A percentile compares a stretch with the other conserved stretches of the same genome.
phyloP scores from a whole-genome alignment of 2,888 invertebrate genomes.

The Eristalis intricaria region DNA sequence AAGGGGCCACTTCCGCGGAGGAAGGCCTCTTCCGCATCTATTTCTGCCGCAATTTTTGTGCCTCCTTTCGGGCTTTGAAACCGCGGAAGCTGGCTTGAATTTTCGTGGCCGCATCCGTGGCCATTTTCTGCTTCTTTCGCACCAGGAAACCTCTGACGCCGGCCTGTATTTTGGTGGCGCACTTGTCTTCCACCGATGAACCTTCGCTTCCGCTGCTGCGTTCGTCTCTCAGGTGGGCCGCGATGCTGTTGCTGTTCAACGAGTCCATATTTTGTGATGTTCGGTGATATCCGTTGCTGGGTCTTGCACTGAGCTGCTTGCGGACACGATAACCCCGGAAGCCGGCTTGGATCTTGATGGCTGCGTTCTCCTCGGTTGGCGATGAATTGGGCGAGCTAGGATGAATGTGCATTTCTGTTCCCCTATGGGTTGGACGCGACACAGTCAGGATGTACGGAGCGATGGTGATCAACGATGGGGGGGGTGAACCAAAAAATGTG shows the following conservation, averaged over 20 bases:
- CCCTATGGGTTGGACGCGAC: constrained; percentile 55
- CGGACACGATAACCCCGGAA: constrained; percentile 83
- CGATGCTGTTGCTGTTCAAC: constrained; percentile 30
- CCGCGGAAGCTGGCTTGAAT: constrained; percentile 82
- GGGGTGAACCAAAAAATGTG: not conserved
- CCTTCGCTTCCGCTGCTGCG: constrained; percentile 66
- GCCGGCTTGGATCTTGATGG: constrained; percentile 83
- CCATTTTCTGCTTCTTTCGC: constrained; percentile 79
- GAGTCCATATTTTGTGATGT: constrained; percentile 55
- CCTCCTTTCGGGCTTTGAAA: constrained; percentile 80
- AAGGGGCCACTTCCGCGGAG: constrained; percentile 17
- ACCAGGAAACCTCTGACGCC: constrained; percentile 80
- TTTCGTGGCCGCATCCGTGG: constrained; percentile 80
- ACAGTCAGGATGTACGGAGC: constrained; percentile 46
- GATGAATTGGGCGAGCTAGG: constrained; percentile 80
- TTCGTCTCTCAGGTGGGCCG: constrained; percentile 65
- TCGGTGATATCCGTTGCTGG: constrained; percentile 49
- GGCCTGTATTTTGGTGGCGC: constrained; percentile 80
- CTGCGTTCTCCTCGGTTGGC: constrained; percentile 81
- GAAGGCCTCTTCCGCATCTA: constrained; percentile 54
- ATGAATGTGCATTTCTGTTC: constrained; percentile 80
- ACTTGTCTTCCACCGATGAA: constrained; percentile 77
- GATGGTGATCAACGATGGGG: constrained; percentile 24
- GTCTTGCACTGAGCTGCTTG: constrained; percentile 80
- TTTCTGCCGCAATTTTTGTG: constrained; percentile 77